phyloP scores from a whole-genome alignment of 2,797 vertebrate genomes.

The Sebastes kiyomatsui region DNA sequence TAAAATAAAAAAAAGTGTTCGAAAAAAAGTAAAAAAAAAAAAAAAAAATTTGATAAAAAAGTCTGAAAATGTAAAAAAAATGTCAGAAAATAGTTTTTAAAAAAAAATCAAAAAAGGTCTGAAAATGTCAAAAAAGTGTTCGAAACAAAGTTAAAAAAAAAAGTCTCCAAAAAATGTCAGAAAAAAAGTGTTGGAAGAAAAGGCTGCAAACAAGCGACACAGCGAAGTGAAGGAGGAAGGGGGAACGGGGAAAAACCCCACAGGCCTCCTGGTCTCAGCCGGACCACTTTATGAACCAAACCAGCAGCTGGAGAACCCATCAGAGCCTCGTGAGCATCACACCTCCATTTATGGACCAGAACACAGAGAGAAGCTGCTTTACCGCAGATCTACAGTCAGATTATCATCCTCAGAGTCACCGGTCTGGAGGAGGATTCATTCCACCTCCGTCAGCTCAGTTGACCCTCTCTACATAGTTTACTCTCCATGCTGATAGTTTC shows the following conservation, averaged over 20 bases:
- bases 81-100: too few species aligned
- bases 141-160: too few species aligned
- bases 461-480: background rate
- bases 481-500: conserved; percentile 42
- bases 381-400: conserved; percentile 4
- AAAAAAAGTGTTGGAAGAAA: too few species aligned
- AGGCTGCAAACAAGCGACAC: too few species aligned
- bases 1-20: too few species aligned
- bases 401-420: background rate
- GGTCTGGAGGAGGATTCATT: conserved; percentile 27
- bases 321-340: conserved; percentile 41
- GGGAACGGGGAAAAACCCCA: conserved; percentile 11
- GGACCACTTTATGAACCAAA: conserved; percentile 44
- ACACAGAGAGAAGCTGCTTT: background rate
- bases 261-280: conserved; percentile 21
- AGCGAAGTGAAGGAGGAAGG: background rate
- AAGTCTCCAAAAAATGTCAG: too few species aligned
- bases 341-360: conserved; percentile 42
- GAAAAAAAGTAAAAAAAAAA: too few species aligned
- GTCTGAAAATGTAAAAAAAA: too few species aligned
- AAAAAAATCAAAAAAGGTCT: too few species aligned
- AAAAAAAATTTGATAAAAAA: too few species aligned
- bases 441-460: background rate
- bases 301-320: conserved; percentile 66
- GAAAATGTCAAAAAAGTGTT: too few species aligned